Evolutionary conservation across 2,797 vertebrate genomes (phyloP).

Genomic region (Myotis pilosus): DNA sequence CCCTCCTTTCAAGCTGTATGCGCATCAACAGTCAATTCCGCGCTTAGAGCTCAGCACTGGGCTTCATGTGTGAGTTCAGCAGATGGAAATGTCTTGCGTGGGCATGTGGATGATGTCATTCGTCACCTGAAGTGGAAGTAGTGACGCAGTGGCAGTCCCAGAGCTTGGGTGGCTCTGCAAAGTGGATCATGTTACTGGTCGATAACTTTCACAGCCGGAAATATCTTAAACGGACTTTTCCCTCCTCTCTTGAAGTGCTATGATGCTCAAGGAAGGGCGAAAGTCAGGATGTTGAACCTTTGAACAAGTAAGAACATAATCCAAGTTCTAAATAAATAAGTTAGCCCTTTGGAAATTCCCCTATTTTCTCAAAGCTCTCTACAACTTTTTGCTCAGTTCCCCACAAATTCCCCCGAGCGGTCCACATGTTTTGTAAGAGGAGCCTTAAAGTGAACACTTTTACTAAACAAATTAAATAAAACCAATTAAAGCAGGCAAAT

Average conservation of each 20-base stretch:
- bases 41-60: constrained; percentile 75
- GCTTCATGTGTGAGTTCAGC: constrained; percentile 70
- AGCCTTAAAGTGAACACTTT: neutral
- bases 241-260: neutral
- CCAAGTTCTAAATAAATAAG: neutral
- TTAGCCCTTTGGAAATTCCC: neutral
- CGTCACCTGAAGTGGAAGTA: neutral
- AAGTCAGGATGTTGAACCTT: neutral
- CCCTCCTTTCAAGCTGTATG: constrained; percentile 80
- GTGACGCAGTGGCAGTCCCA: accelerated
- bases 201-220: neutral
- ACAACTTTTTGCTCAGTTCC: neutral
- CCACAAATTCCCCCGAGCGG: neutral
- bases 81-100: constrained; percentile 46
- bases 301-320: neutral
- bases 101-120: neutral
- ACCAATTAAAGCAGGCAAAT: neutral
- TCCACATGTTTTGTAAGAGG: neutral
- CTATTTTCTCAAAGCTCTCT: neutral
- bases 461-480: neutral
- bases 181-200: neutral
- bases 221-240: neutral
- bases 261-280: neutral
- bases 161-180: neutral
- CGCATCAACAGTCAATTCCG: constrained; percentile 80